These are phyloP conservation scores for Drosophila ohnishii DNA, from an alignment of 1,140 invertebrate genomes.

Conservation along the genomic window DNA sequence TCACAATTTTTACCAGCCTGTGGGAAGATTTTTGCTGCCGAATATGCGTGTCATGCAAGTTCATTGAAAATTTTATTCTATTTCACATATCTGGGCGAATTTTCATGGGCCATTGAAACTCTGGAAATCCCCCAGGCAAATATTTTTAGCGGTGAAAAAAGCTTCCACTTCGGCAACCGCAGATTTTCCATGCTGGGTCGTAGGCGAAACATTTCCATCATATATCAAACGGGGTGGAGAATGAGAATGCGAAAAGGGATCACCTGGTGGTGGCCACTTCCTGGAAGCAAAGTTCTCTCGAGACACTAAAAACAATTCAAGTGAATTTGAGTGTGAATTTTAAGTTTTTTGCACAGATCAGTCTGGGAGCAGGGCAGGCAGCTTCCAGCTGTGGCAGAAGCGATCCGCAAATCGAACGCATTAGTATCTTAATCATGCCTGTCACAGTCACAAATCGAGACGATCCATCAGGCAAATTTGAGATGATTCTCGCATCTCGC, in stretches of 20 bases:
- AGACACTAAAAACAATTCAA: constrained; percentile 48
- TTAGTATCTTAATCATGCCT: constrained; percentile 79
- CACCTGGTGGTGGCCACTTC: constrained; percentile 45
- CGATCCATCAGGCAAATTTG: constrained; percentile 75
- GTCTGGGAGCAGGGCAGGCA: constrained; percentile 23
- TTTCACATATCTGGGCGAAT: constrained; percentile 42
- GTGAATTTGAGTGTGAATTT: constrained; percentile 59
- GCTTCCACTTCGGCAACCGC: constrained; percentile 15
- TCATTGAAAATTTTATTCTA: constrained; percentile 55
- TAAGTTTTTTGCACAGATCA: constrained; percentile 29
- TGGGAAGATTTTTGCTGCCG: not conserved
- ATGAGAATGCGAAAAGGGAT: constrained; percentile 8
- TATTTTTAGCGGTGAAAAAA: constrained; percentile 42
- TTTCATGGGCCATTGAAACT: constrained; percentile 42
- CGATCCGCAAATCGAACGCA: constrained; percentile 69
- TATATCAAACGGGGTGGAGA: constrained; percentile 48
- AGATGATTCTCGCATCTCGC: constrained; percentile 39
- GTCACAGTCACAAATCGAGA: constrained; percentile 74
- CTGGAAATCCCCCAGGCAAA: constrained; percentile 47
- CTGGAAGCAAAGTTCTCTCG: constrained; percentile 59
- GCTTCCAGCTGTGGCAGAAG: constrained; percentile 54
- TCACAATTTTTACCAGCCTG: constrained; percentile 31
- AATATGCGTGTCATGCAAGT: constrained; percentile 56
- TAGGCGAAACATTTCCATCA: constrained; percentile 62
- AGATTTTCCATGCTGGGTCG: constrained; percentile 43